phyloP scores from a whole-genome alignment of 2,113 vertebrate genomes.

The Murina feae region DNA sequence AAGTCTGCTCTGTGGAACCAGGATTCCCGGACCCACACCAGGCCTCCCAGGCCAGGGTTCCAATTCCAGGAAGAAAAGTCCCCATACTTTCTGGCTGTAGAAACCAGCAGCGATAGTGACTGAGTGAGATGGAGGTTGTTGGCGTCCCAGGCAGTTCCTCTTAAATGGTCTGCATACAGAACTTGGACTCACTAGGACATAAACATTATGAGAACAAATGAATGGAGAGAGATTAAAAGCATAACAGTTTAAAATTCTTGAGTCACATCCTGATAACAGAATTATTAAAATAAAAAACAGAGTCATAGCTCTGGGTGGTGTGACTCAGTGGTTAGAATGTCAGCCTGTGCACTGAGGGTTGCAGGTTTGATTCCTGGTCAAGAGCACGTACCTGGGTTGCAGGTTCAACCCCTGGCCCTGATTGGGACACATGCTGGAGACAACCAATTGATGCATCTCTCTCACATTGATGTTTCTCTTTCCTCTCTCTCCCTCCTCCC shows the following conservation, averaged over 20 bases:
- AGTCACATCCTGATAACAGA: not conserved
- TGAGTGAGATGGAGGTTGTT: not conserved
- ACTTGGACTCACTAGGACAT: not conserved
- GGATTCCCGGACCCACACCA: not conserved
- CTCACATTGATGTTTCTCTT: too few relatives aligned
- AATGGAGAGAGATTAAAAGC: not conserved
- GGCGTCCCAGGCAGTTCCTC: not conserved
- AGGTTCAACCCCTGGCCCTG: too few relatives aligned
- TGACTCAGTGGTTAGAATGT: too few relatives aligned
- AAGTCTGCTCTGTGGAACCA: not conserved
- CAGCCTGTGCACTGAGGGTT: too few relatives aligned
- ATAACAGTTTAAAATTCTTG: not conserved
- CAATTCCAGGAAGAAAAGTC: not conserved
- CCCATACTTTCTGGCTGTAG: not conserved
- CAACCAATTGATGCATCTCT: too few relatives aligned
- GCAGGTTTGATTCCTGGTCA: too few relatives aligned
- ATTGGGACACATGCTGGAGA: too few relatives aligned
- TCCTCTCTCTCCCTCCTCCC: too few relatives aligned
- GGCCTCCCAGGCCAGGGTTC: not conserved
- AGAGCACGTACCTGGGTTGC: too few relatives aligned
- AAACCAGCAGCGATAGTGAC: not conserved
- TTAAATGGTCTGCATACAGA: not conserved
- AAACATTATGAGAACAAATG: not conserved
- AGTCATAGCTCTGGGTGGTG: too few relatives aligned
- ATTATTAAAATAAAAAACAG: not conserved